Conservation (phyloP, 2,888 invertebrate genomes). For the Poecilus cupreus region DNA sequence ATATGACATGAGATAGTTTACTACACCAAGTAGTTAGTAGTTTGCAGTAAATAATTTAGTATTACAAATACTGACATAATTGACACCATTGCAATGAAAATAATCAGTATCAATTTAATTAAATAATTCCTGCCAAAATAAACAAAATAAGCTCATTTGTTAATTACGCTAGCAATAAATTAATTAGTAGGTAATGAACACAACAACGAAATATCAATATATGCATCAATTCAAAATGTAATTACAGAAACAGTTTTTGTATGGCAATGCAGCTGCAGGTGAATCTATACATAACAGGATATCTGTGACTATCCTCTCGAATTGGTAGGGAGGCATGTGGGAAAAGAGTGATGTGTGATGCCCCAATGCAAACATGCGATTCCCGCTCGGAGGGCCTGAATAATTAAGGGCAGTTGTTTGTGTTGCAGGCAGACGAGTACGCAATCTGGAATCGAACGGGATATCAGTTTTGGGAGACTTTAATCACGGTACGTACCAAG, state of each 20-base stretch:
- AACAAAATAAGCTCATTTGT: neutral
- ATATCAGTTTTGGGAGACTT: slow-evolving; percentile 72
- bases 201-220: neutral
- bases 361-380: neutral
- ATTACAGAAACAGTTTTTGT: neutral
- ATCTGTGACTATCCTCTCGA: no score
- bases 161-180: neutral
- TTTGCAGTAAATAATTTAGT: neutral
- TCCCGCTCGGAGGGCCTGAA: neutral
- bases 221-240: neutral
- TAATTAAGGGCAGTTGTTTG: slow-evolving; percentile 36
- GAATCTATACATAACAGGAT: no score
- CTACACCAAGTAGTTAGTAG: no score
- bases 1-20: no score
- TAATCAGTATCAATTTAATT: neutral
- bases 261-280: neutral
- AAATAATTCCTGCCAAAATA: neutral
- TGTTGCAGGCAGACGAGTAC: slow-evolving; percentile 71
- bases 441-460: slow-evolving; percentile 72
- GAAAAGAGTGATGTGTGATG: slow-evolving; percentile 16
- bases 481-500: slow-evolving; percentile 71
- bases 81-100: neutral
- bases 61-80: neutral
- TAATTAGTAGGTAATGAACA: neutral
- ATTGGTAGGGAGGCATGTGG: neutral